Conservation (phyloP, 92 coral and sea anemone species). For the Nematostella vectensis region DNA sequence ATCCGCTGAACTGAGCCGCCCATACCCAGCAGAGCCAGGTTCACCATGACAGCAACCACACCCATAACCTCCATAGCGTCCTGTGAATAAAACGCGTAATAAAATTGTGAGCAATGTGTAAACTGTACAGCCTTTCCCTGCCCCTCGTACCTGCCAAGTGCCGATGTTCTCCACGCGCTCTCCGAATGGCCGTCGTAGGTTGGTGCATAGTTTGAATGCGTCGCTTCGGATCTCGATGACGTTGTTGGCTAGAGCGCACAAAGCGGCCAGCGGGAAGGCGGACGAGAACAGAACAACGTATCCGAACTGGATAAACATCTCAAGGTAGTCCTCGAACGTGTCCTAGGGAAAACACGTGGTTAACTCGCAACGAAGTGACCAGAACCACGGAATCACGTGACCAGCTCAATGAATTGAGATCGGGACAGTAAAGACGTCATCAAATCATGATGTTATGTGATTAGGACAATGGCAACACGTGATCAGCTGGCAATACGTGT, state of each 20-base stretch:
- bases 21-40: conserved; percentile 91
- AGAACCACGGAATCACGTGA: background rate
- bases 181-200: conserved; percentile 92
- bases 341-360: conserved; percentile 40
- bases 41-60: conserved; percentile 91
- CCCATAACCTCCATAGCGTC: conserved; percentile 99
- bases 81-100: too few species aligned
- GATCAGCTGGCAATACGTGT: too few species aligned
- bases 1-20: conserved; percentile 93
- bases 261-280: conserved; percentile 97
- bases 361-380: too few species aligned
- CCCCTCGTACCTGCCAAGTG: conserved; percentile 99
- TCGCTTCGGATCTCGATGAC: conserved; percentile 95
- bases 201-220: conserved; percentile 99
- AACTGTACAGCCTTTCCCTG: too few species aligned
- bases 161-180: conserved; percentile 96
- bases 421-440: too few species aligned
- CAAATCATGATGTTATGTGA: too few species aligned
- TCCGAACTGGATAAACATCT: conserved; percentile 99
- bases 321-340: conserved; percentile 96
- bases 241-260: conserved; percentile 94
- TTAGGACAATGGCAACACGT: too few species aligned
- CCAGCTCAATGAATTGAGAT: background rate
- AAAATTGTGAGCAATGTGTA: too few species aligned
- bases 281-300: conserved; percentile 95